A percentile compares a stretch with the other conserved stretches of the same genome.
These are phyloP conservation scores for Monopis laevigella DNA, from an alignment of 2,888 invertebrate species.

Conservation along the genomic window DNA sequence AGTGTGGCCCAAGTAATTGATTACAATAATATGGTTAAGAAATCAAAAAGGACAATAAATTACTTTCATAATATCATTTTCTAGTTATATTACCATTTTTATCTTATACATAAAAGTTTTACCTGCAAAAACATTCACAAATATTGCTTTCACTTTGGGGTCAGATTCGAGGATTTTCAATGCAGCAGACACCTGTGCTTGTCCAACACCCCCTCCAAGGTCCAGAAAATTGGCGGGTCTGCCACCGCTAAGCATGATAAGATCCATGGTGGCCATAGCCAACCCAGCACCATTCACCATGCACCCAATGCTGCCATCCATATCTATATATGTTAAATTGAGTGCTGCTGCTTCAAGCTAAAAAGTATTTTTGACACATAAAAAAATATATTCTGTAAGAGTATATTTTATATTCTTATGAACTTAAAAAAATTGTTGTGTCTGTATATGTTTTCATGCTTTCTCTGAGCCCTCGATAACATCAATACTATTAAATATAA, in stretches of 20 bases:
- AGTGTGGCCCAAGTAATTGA: too few relatives aligned
- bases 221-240: conserved; percentile 98
- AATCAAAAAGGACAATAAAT: too few relatives aligned
- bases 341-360: conserved; percentile 86
- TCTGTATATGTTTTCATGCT: too few relatives aligned
- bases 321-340: conserved; percentile 95
- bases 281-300: conserved; percentile 98
- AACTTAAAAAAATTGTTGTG: background rate
- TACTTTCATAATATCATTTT: too few relatives aligned
- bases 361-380: conserved; percentile 21
- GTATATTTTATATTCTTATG: background rate
- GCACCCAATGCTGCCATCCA: conserved; percentile 97
- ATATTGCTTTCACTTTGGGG: conserved; percentile 89
- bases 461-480: too few relatives aligned
- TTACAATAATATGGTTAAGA: too few relatives aligned
- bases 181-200: conserved; percentile 92
- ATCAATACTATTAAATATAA: too few relatives aligned
- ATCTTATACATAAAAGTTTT: conserved; percentile 17
- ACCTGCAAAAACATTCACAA: conserved; percentile 97
- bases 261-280: conserved; percentile 99
- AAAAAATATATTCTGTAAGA: background rate
- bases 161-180: conserved; percentile 89
- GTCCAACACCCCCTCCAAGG: conserved; percentile 95
- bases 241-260: conserved; percentile 96
- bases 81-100: background rate